phyloP scores from a whole-genome alignment of 1,140 invertebrate species.

The Bicyclus anynana region DNA sequence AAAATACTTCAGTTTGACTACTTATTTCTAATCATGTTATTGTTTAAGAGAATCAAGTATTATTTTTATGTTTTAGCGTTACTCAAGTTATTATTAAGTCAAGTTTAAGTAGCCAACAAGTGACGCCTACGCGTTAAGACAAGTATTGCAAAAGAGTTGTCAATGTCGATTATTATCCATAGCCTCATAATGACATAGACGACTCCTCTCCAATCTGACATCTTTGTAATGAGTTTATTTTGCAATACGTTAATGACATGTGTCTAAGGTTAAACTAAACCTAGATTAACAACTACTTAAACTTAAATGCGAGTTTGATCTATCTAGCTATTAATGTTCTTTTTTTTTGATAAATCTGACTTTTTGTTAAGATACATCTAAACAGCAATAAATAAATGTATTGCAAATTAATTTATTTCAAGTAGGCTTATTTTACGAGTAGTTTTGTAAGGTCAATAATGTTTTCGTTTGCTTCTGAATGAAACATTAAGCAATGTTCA shows the following conservation, averaged over 20 bases:
- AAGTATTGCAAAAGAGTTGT: not conserved
- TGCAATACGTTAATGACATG: not conserved
- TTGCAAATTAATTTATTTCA: no score
- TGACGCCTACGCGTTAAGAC: not conserved
- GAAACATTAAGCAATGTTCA: no score
- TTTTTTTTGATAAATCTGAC: no score
- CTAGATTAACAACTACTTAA: not conserved
- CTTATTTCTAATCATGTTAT: no score
- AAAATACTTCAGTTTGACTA: no score
- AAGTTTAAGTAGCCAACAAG: not conserved
- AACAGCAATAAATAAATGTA: no score
- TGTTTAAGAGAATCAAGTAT: no score
- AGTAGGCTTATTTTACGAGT: no score
- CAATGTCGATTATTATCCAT: not conserved
- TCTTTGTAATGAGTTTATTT: not conserved
- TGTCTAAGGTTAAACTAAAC: not conserved
- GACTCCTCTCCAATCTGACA: not conserved
- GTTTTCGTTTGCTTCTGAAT: no score
- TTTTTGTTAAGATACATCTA: no score
- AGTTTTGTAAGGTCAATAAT: no score
- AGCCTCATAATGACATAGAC: not conserved
- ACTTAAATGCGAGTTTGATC: not conserved
- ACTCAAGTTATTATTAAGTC: not conserved
- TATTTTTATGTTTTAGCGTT: no score
- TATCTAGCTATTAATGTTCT: not conserved